Conservation (phyloP, 2,113 vertebrate species). For the Thalassarche chlororhynchos region DNA sequence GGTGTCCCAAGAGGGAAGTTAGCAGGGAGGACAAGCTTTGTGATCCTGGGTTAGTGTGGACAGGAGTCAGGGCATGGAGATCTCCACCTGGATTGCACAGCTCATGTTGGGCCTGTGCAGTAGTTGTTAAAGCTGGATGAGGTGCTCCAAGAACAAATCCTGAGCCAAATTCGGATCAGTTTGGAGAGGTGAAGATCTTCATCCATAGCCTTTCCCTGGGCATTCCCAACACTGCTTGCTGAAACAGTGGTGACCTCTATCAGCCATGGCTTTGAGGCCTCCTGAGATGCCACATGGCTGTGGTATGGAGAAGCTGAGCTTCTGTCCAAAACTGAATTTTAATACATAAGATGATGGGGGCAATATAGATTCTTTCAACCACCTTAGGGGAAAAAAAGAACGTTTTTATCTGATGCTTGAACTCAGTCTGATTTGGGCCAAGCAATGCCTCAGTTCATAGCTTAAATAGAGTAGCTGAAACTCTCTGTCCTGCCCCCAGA, state of each 20-base stretch:
- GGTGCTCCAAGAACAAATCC: not conserved
- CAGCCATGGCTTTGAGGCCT: not conserved
- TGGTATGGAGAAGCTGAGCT: not conserved
- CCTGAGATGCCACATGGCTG: not conserved
- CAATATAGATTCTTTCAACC: not conserved
- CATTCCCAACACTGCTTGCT: not conserved
- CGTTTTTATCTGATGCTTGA: not conserved
- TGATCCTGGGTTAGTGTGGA: not conserved
- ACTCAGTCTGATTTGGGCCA: not conserved
- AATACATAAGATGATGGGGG: accelerated
- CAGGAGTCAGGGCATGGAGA: not conserved
- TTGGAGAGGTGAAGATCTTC: not conserved
- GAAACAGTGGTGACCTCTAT: not conserved
- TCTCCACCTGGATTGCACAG: not conserved
- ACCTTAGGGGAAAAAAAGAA: not conserved
- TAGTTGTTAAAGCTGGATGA: not conserved
- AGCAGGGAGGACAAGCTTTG: not conserved
- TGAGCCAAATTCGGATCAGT: not conserved
- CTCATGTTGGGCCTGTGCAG: not conserved
- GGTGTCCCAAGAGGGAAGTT: not conserved
- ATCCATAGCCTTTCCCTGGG: not conserved
- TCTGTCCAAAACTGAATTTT: not conserved
- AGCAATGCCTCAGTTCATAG: not conserved
- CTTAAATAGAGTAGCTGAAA: not conserved
- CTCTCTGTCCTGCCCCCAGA: not conserved